Evolutionary conservation across 2,888 invertebrate genomes (phyloP).

Genomic region (Nomada fucata): DNA sequence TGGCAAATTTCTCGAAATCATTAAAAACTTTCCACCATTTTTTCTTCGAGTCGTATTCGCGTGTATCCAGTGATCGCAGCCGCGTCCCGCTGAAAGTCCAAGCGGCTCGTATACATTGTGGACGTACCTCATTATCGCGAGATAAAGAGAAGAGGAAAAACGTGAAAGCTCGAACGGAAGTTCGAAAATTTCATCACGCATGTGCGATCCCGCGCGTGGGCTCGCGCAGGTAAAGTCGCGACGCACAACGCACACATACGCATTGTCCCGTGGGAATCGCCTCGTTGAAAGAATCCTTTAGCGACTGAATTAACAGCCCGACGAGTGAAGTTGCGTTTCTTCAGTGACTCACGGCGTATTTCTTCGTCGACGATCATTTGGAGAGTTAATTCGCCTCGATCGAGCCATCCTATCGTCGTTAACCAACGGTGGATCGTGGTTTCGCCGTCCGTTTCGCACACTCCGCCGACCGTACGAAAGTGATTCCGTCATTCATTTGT

Average conservation of each 20-base stretch:
- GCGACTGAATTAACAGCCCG: conserved; percentile 66
- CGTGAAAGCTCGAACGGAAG: conserved; percentile 45
- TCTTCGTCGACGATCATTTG: conserved; percentile 60
- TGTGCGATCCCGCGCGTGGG: conserved; percentile 46
- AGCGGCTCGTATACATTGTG: conserved; percentile 7
- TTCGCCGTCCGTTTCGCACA: neutral
- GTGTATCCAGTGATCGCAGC: neutral
- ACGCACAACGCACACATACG: conserved; percentile 13
- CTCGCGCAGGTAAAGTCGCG: conserved; percentile 43
- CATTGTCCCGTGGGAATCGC: conserved; percentile 65
- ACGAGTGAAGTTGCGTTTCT: conserved; percentile 68
- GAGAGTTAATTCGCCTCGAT: conserved; percentile 62
- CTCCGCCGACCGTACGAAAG: neutral
- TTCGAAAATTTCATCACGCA: conserved; percentile 16
- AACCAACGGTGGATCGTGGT: conserved; percentile 49
- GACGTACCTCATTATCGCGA: conserved; percentile 40
- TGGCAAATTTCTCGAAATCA: conserved; percentile 3
- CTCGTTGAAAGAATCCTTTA: conserved; percentile 67
- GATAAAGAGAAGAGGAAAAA: conserved; percentile 22
- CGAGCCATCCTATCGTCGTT: conserved; percentile 50
- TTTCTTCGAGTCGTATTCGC: neutral
- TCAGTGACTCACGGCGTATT: conserved; percentile 62
- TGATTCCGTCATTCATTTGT: neutral
- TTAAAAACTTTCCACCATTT: neutral
- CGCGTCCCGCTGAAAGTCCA: conserved; percentile 1